Percentiles rank a stretch among this genome's conserved stretches.
Conservation (phyloP, 2,888 invertebrate genomes). For the Ephialtes manifestator region DNA sequence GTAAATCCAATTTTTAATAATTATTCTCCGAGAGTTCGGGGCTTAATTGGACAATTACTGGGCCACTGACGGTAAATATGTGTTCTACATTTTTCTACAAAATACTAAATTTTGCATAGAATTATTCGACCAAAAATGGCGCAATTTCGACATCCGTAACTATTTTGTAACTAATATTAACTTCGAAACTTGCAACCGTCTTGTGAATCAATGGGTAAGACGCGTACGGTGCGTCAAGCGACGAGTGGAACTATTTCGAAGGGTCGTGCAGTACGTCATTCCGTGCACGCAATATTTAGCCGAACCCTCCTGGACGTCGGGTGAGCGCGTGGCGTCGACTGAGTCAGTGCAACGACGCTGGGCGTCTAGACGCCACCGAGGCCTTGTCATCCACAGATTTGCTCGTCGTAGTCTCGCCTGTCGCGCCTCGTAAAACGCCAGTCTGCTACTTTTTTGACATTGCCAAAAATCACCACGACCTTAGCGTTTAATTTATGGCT, state of each 20-base stretch:
- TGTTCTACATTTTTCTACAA: too few relatives aligned
- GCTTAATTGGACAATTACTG: too few relatives aligned
- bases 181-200: neutral
- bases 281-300: conserved; percentile 84
- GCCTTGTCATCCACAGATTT: conserved; percentile 78
- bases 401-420: conserved; percentile 61
- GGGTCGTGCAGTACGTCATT: conserved; percentile 73
- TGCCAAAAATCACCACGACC: conserved; percentile 2
- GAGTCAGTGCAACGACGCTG: conserved; percentile 79
- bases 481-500: conserved; percentile 1
- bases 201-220: conserved; percentile 20
- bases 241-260: conserved; percentile 79
- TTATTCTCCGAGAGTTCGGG: too few relatives aligned
- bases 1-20: too few relatives aligned
- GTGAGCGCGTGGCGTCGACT: conserved; percentile 75
- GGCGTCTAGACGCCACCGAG: conserved; percentile 79
- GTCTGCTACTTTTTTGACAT: neutral
- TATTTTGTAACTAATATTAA: conserved; percentile 4
- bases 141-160: neutral
- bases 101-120: too few relatives aligned
- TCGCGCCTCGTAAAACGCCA: conserved; percentile 47
- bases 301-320: conserved; percentile 54
- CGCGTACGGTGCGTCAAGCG: conserved; percentile 41
- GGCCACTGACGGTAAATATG: too few relatives aligned
- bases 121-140: neutral